These are phyloP conservation scores for Pemphigus obesinymphae DNA, from an alignment of 1,140 invertebrate genomes.

Conservation along the genomic window DNA sequence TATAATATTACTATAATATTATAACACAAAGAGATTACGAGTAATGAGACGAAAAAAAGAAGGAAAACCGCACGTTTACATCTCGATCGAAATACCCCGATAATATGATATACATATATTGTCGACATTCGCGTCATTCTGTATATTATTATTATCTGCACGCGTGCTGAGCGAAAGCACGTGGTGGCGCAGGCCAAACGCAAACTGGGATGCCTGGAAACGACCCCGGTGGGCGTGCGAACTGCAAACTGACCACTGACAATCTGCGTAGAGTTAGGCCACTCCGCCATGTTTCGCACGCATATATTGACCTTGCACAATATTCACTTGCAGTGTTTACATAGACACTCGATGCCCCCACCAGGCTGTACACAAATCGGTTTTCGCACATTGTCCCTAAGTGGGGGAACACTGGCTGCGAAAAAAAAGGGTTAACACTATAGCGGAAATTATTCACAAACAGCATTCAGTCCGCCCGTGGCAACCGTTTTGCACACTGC, in stretches of 20 bases:
- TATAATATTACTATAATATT: no score
- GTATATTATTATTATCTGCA: neutral
- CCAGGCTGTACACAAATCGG: neutral
- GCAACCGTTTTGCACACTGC: slow-evolving; percentile 30
- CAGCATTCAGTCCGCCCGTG: slow-evolving; percentile 33
- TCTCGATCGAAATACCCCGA: no score
- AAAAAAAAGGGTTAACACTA: slow-evolving; percentile 41
- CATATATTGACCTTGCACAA: slow-evolving; percentile 26
- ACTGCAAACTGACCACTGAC: slow-evolving; percentile 33
- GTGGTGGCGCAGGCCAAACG: neutral
- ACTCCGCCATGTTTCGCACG: slow-evolving; percentile 29
- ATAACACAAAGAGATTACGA: no score
- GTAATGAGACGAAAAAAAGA: no score
- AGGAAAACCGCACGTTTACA: no score
- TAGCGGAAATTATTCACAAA: slow-evolving; percentile 37
- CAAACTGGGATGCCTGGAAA: neutral
- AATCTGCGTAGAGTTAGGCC: neutral
- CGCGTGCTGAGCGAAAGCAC: neutral
- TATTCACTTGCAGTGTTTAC: neutral
- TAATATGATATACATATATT: neutral
- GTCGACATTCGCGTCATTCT: neutral
- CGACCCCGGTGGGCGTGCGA: slow-evolving; percentile 26
- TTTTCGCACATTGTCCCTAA: slow-evolving; percentile 24
- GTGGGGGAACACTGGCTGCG: slow-evolving; percentile 10
- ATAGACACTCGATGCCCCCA: slow-evolving; percentile 19